Base-by-base conservation (phyloP, 2,888 invertebrate genomes). In the Conops quadrifasciatus region DNA sequence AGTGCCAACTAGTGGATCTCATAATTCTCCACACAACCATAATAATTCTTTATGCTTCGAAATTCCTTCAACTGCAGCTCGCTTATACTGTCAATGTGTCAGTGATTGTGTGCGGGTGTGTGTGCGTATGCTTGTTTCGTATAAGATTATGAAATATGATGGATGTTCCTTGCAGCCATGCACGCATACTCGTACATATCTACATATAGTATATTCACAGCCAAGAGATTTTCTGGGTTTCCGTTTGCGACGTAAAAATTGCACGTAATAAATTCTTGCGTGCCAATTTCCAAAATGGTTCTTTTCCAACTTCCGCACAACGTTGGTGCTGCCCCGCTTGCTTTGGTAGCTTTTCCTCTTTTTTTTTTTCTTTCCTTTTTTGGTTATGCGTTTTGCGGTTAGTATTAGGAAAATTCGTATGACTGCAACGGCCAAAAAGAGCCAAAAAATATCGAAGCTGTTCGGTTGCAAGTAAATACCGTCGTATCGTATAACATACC, bases 191-290 rank as follows among this genome's bases (percentile, higher is more conserved):
- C 47, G n/a, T 16, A 58, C 26, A 28, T 26, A 58, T 9, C 11
- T 28, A 2, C 2, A 28, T 26, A 26, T 58, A 28, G 19, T 30
- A 21, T 45, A n/a, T 66, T 51, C 28, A 36, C 36, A 36, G 4
- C 4, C 36, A 36, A 36, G 9, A 36, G 36, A 36, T 36, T 36
- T 36, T 36, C 36, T 9, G 4, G 63, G 19, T 60, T 63, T 64
- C 28, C 63, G 53, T 36, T 70, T 11, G 70, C 45, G 70, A 47
- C 70, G 21, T 70, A 47, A 70, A 70, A 70, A 70, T 70, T 64
- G 63, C 70, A 70, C 70, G 49, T 64, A 70, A 70, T 70, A 70
- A 70, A 70, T 70, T 70, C 51, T 68, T 60, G 51, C 68, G 60
- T 62, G n/a, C 53, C 11, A n/a, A 9, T 53, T 53, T 53, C n/a